Conservation (phyloP, 2,888 invertebrate genomes). For the Arenicola marina region DNA sequence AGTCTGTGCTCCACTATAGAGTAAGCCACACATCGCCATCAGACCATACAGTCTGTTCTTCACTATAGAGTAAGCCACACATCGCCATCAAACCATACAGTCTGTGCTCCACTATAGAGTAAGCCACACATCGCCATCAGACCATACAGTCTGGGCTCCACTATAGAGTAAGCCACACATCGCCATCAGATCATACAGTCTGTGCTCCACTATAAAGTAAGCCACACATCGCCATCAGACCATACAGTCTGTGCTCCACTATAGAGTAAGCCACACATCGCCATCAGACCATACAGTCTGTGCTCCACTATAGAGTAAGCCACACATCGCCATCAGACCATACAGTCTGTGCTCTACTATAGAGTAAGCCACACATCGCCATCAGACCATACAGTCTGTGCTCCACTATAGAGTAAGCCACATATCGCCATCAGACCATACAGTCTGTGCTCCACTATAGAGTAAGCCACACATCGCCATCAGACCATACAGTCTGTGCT, state of each 20-base stretch:
- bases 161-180: constrained; percentile 26
- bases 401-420: constrained; percentile 25
- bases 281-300: constrained; percentile 23
- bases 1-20: constrained; percentile 23
- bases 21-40: constrained; percentile 23
- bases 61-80: constrained; percentile 25
- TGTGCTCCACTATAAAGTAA: constrained; percentile 27
- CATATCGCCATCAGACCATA: constrained; percentile 23
- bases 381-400: constrained; percentile 24
- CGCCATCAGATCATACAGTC: constrained; percentile 21
- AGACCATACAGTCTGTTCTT: constrained; percentile 24
- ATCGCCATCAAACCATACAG: constrained; percentile 22
- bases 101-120: constrained; percentile 26
- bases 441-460: constrained; percentile 22
- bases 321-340: constrained; percentile 19
- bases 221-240: constrained; percentile 19
- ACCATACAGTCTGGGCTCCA: constrained; percentile 23
- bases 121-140: constrained; percentile 18
- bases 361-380: constrained; percentile 23
- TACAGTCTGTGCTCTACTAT: constrained; percentile 23
- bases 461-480: constrained; percentile 23
- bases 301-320: constrained; percentile 27
- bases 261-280: constrained; percentile 25
- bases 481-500: constrained; percentile 24
- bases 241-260: constrained; percentile 22